Evolutionary conservation across 2,113 vertebrate genomes (phyloP), one percentile per base, ranked within the genome.

Genomic region (Solea senegalensis): DNA sequence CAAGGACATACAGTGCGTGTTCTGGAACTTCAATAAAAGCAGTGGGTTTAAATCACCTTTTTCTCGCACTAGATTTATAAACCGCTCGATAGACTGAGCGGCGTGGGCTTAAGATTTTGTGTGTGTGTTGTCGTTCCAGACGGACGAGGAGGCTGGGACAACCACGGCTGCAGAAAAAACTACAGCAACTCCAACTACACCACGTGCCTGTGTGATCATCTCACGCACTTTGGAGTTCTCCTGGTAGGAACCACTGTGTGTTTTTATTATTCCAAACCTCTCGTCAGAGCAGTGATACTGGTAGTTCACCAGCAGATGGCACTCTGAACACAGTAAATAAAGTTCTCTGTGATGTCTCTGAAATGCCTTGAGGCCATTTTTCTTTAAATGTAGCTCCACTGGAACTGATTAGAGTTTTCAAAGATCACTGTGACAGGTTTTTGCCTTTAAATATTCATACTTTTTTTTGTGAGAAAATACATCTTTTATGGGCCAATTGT

Each of bases 221-320:
- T 98, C 84, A 98, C 97, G 60, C 96, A 98, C 91, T 98, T 98
- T 81, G 96, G 95, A 82, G 93, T 98, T 64, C 91, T 98, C 62
- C 69, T 97, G 95, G 96, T 98, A 90, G 70, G 85, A 28, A 8
- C 72, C 72, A 10, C 12, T 27, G 15, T 5, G n/a, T 51, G 2
- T 59, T 59, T 44, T 34, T 15, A 5, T 12, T 48, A 7, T 34
- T 44, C 27, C 9, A 39, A 28, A 1, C 9, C 8, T 52, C 9
- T 26, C 6, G 43, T 14, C 12, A 3, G 13, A 41, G 34, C 4
- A 45, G 41, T 4, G 9, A 26, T 8, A 44, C 0, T 9, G 60
- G 8, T 48, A 13, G 11, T 48, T 48, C 10, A 48, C 76, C 86
- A 82, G 70, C 48, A 86, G 86, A 65, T 60, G 84, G 68, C 10